phyloP scores from a whole-genome alignment of 1,140 invertebrate species.

The Pseudomyrmex pallidus region DNA sequence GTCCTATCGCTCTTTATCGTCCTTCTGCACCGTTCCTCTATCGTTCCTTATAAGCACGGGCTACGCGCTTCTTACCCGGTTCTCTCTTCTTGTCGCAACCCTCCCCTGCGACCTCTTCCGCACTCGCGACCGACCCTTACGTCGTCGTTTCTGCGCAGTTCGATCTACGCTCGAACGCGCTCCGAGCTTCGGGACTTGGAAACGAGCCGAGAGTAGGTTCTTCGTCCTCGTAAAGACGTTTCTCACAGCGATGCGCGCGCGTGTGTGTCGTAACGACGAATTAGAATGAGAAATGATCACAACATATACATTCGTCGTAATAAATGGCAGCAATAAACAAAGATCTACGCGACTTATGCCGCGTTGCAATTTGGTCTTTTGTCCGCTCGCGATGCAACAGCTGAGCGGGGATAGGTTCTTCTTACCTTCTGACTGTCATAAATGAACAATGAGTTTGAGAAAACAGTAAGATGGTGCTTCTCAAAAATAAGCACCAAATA shows the following conservation, averaged over 20 bases:
- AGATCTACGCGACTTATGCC: not conserved
- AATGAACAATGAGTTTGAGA: too few relatives aligned
- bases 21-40: conserved; percentile 13
- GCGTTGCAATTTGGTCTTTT: not conserved
- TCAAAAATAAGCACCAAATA: too few relatives aligned
- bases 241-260: not conserved
- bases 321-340: conserved; percentile 3
- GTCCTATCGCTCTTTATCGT: conserved; percentile 25
- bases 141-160: conserved; percentile 63
- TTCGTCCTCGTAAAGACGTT: not conserved
- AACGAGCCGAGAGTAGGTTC: conserved; percentile 44
- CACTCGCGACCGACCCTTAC: conserved; percentile 22
- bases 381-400: not conserved
- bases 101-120: conserved; percentile 37
- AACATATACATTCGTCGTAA: conserved; percentile 11
- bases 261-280: not conserved
- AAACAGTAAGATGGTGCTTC: too few relatives aligned
- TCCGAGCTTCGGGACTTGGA: conserved; percentile 40
- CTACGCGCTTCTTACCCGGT: conserved; percentile 32
- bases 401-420: too few relatives aligned
- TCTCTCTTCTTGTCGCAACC: conserved; percentile 24
- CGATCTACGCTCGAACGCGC: conserved; percentile 61
- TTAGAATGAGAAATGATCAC: not conserved
- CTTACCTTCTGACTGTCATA: too few relatives aligned
- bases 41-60: conserved; percentile 9